Percentiles rank a stretch among this genome's conserved stretches.
These are phyloP conservation scores for Corella eumyota DNA, from an alignment of 23 tunicate species.

Conservation along the genomic window DNA sequence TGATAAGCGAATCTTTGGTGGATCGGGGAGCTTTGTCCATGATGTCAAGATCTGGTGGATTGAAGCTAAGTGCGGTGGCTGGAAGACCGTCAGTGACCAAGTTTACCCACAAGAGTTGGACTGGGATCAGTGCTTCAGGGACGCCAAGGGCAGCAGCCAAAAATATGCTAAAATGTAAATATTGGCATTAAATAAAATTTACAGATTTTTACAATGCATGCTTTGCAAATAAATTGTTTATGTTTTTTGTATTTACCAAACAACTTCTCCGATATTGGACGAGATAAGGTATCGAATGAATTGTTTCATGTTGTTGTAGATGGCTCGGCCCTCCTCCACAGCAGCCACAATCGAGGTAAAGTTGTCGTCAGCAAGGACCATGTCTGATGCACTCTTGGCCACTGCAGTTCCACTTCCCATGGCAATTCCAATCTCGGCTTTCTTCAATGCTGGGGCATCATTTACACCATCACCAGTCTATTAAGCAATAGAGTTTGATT, in stretches of 20 bases:
- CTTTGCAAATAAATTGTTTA: not conserved
- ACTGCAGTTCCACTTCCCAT: conserved; percentile 99
- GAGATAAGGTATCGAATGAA: conserved; percentile 95
- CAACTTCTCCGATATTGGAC: conserved; percentile 98
- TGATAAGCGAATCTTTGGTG: conserved; percentile 88
- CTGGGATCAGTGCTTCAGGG: conserved; percentile 98
- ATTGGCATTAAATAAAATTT: no score
- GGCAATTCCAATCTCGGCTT: conserved; percentile 99
- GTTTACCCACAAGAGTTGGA: conserved; percentile 98
- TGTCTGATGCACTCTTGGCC: conserved; percentile 95
- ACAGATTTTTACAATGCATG: not conserved
- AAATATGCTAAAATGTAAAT: conserved; percentile 71
- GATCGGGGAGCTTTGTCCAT: conserved; percentile 90
- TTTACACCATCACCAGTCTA: conserved; percentile 98
- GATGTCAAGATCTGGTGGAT: conserved; percentile 96
- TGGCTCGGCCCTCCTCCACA: conserved; percentile 98
- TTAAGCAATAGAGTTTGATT: no score
- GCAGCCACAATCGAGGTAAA: conserved; percentile 99
- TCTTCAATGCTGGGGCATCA: conserved; percentile 98
- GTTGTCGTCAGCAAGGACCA: conserved; percentile 99
- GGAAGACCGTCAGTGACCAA: conserved; percentile 98
- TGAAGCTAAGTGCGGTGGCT: conserved; percentile 98
- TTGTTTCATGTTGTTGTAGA: conserved; percentile 99
- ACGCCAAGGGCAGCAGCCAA: conserved; percentile 99
- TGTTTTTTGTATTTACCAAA: conserved; percentile 31